Evolutionary conservation across 2,888 invertebrate genomes (phyloP).

Genomic region (Gordius sp.): DNA sequence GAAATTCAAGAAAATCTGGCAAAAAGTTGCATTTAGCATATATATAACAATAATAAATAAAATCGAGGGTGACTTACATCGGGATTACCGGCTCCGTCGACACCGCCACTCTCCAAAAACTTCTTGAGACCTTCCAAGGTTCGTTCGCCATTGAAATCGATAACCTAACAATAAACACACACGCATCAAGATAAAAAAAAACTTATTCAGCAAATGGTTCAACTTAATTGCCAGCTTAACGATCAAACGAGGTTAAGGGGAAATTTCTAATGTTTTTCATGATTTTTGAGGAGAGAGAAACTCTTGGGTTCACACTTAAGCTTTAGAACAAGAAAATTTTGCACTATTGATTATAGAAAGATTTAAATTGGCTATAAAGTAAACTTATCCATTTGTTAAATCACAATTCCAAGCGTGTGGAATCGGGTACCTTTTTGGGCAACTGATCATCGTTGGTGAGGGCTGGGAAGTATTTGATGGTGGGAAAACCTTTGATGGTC

Average conservation of each 20-base stretch:
- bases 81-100: slow-evolving; percentile 41
- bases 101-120: slow-evolving; percentile 72
- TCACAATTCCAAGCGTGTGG: too few species aligned
- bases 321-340: too few species aligned
- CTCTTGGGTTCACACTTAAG: not conserved
- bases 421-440: too few species aligned
- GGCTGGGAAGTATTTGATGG: not conserved
- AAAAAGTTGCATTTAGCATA: too few species aligned
- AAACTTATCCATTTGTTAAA: too few species aligned
- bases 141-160: slow-evolving; percentile 80
- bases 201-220: not conserved
- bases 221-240: not conserved
- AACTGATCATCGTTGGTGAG: not conserved
- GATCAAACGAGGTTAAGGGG: too few species aligned
- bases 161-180: slow-evolving; percentile 26
- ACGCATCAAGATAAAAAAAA: slow-evolving; percentile 2
- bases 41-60: too few species aligned
- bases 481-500: not conserved
- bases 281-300: too few species aligned
- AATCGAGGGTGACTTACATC: too few species aligned
- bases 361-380: too few species aligned
- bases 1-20: too few species aligned
- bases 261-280: not conserved
- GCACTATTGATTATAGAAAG: not conserved
- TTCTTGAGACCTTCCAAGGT: slow-evolving; percentile 69